Base-by-base conservation (phyloP, 1,140 invertebrate species). In the Eurosta solidaginis region DNA sequence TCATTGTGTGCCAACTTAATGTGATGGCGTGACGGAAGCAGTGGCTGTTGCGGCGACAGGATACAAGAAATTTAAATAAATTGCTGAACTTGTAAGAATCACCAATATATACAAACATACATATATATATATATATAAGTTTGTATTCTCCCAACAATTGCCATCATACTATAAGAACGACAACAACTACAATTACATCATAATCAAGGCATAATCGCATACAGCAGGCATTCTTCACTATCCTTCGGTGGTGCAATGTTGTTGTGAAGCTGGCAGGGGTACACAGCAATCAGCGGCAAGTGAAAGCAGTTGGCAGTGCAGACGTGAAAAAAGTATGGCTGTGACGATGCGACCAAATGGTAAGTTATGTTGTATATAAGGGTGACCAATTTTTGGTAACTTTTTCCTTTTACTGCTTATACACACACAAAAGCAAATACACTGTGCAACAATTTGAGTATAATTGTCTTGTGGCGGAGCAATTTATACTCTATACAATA, bases 331-430 rank as follows among this genome's bases (percentile, higher is more conserved):
- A 68, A 68, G 59, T 3, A 68, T 68, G 59, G 59, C 59, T 68
- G 59, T 68, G 33, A 33, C 59, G 59, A 68, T 68, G 59, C 59
- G 59, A 42, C 59, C 33, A 42, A 68, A 68, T 68, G 59, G 59
- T 68, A 40, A 68, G 59, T 9, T n/a, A 47, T 17, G 22, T 7
- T 12, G n/a, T 54, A 29, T 42, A 68, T 20, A 40, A 36, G 33
- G 36, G 33, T 68, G 33, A 22, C n/a, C 33, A 1, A n/a, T 2
- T n/a, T 17, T 68, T n/a, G n/a, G 20, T 9, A 6, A 12, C 27
- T 54, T 54, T 29, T 1, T 27, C n/a, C n/a, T n/a, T n/a, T n/a
- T n/a, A n/a, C n/a, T n/a, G n/a, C n/a, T n/a, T n/a, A n/a, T n/a
- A n/a, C n/a, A n/a, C n/a, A n/a, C n/a, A n/a, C n/a, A n/a, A n/a